Conservation (phyloP, 2,113 vertebrate genomes). For the Menidia beryllina region DNA sequence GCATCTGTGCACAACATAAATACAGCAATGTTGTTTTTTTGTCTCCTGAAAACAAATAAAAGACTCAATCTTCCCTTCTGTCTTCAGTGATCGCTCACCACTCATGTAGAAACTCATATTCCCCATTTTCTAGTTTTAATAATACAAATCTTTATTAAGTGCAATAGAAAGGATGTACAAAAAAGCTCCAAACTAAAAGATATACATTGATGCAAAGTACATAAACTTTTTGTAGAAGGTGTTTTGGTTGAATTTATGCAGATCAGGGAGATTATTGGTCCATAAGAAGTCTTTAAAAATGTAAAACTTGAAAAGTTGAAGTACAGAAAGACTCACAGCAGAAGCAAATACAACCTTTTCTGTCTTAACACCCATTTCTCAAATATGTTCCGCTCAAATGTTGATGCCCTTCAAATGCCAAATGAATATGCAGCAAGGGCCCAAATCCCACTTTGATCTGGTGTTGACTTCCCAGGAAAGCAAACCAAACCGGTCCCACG, state of each 20-base stretch:
- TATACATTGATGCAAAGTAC: constrained; percentile 20
- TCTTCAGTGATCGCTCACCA: neutral
- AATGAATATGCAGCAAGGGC: neutral
- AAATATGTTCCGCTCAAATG: neutral
- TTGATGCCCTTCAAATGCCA: constrained; percentile 8
- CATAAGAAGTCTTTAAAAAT: neutral
- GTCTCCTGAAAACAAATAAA: constrained; percentile 27
- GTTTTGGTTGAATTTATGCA: constrained; percentile 14
- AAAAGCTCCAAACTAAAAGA: constrained; percentile 26
- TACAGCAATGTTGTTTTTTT: constrained; percentile 11
- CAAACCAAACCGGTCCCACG: neutral
- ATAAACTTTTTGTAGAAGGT: constrained; percentile 1
- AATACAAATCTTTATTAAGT: constrained; percentile 74
- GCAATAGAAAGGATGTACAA: constrained; percentile 57
- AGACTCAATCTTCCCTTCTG: neutral
- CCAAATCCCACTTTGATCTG: neutral
- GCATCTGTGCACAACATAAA: constrained; percentile 24
- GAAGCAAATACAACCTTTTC: constrained; percentile 65
- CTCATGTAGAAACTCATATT: neutral
- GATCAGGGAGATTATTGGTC: neutral
- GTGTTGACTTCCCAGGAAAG: no score
- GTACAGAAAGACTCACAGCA: constrained; percentile 17
- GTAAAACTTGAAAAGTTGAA: constrained; percentile 14
- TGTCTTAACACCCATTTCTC: constrained; percentile 42
- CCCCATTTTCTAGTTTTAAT: neutral